A percentile compares a stretch with the other conserved stretches of the same genome.
Conservation (phyloP, 2,888 invertebrate genomes). For the Heliconius sara region DNA sequence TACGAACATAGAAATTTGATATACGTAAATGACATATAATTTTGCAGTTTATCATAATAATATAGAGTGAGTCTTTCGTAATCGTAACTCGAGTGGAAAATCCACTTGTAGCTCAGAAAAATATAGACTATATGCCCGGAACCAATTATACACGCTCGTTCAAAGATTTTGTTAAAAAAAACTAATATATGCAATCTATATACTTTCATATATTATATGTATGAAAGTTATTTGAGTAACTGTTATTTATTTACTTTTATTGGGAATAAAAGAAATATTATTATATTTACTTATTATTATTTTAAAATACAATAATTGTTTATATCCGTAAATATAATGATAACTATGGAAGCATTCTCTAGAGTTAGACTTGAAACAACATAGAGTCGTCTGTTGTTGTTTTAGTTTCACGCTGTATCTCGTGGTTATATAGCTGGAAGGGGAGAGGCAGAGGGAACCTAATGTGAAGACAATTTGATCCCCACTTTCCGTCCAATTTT, state of each 20-base stretch:
- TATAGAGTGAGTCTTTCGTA: conserved; percentile 33
- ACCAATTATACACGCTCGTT: conserved; percentile 36
- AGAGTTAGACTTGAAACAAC: background rate
- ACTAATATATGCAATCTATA: background rate
- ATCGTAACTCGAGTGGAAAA: conserved; percentile 40
- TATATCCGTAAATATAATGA: background rate
- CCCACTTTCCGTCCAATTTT: too few relatives aligned
- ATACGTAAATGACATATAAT: background rate
- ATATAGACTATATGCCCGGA: conserved; percentile 46
- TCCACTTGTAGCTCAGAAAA: conserved; percentile 35
- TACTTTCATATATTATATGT: conserved; percentile 2
- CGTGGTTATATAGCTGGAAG: too few relatives aligned
- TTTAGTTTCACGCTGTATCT: too few relatives aligned
- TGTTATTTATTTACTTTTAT: background rate
- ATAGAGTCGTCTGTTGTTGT: too few relatives aligned
- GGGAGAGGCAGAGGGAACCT: too few relatives aligned
- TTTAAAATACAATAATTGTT: background rate
- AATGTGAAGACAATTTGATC: too few relatives aligned
- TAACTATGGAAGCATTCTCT: background rate
- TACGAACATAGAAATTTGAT: conserved; percentile 12
- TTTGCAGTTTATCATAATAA: conserved; percentile 29
- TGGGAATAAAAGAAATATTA: background rate
- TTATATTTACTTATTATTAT: background rate
- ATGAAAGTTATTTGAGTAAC: background rate
- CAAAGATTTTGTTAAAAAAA: conserved; percentile 26